A percentile compares a stretch with the other conserved stretches of the same genome.
Evolutionary conservation across 1,140 invertebrate genomes (phyloP).

Genomic region (Rhagoletis zephyria): DNA sequence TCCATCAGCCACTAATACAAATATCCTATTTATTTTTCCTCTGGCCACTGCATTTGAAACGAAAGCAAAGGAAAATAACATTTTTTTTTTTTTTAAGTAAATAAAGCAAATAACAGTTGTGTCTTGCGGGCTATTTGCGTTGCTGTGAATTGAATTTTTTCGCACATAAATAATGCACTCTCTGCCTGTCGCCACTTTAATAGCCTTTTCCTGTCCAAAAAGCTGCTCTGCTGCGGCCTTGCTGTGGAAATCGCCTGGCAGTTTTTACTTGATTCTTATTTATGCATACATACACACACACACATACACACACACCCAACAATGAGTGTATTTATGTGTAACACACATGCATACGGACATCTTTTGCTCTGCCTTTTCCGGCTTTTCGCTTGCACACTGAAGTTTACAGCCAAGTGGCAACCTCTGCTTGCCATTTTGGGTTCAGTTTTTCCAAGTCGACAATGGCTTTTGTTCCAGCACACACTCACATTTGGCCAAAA

Average conservation of each 20-base stretch:
- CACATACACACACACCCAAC: not conserved
- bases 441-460: not conserved
- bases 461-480: not conserved
- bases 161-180: slow-evolving; percentile 52
- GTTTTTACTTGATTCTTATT: not conserved
- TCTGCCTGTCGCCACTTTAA: slow-evolving; percentile 50
- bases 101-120: slow-evolving; percentile 28
- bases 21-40: not conserved
- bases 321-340: not conserved
- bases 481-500: slow-evolving; percentile 1
- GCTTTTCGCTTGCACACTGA: not conserved
- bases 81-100: not conserved
- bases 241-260: not conserved
- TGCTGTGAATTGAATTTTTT: slow-evolving; percentile 40
- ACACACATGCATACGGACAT: not conserved
- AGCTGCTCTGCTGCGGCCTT: not conserved
- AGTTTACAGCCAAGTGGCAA: not conserved
- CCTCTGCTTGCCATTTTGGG: not conserved
- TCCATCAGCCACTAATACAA: not conserved
- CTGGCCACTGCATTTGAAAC: not conserved
- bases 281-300: not conserved
- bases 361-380: not conserved
- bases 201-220: slow-evolving; percentile 43
- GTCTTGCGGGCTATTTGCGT: slow-evolving; percentile 26
- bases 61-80: not conserved